Base-by-base conservation (phyloP, 2,888 invertebrate species). In the Apodemia mormo region DNA sequence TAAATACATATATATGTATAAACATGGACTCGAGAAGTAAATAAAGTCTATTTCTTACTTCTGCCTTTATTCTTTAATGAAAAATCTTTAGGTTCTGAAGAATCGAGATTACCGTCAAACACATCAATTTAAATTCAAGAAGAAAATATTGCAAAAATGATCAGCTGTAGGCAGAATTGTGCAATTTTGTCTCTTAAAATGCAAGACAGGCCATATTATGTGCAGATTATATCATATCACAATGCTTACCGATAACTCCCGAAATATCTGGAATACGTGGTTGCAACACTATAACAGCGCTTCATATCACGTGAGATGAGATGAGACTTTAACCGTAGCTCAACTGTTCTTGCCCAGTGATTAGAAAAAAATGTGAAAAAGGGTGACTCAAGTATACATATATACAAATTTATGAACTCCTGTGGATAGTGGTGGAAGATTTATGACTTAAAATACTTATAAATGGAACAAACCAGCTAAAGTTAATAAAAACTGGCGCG, bases 1-100 rank as follows among this genome's bases (percentile, higher is more conserved):
- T 68, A 87, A 87, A 76, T 88, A 81, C 79, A 72, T 89, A 33
- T 82, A 87, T 74, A 80, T 86, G 72, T 82, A 84, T 76, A 82
- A 81, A 49, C 76, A 81, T 69, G 73, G 70, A 43, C 12, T 58
- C 12, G 58, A 58, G 12, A 58, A 58, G 9, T 58, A 30, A 30
- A 58, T 29, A 1, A 10, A 2, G 10, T 58, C 12, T 49, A 4
- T 49, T 14, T 14, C 49, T 14, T 14, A 14, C 49, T 49, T 4
- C 14, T 49, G 14, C 14, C 1, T 2, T 49, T 14, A 12, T 14
- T 49, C 49, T 45, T 12, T 3, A 49, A 49, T 8, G 8, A 14
- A 14, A 4, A 2, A 45, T 14, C 14, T 49, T 49, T 3, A 49
- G 49, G 49, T 49, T 4, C 3, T 49, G 14, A 49, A 49, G 4